Conservation (phyloP, 2,113 vertebrate genomes). For the Telmatochromis brachygnathus region DNA sequence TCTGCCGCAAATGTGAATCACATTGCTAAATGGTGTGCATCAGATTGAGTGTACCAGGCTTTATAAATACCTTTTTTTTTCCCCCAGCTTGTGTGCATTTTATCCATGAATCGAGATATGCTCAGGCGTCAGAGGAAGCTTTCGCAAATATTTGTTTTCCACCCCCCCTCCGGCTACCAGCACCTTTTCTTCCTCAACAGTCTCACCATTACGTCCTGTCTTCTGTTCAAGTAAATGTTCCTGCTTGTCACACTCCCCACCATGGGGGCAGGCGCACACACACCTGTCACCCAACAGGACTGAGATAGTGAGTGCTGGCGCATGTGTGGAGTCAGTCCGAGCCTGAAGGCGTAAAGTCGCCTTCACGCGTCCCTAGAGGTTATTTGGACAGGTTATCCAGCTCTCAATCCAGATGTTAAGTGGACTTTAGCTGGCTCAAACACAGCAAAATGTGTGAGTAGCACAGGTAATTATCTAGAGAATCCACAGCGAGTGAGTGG, state of each 20-base stretch:
- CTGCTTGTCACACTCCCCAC: slow-evolving; percentile 8
- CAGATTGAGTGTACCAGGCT: neutral
- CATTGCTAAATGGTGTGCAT: neutral
- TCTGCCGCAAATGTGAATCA: neutral
- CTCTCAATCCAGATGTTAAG: neutral
- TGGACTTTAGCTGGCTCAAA: neutral
- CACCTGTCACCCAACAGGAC: slow-evolving; percentile 49
- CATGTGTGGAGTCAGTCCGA: neutral
- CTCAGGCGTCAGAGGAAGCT: slow-evolving; percentile 31
- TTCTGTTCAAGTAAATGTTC: slow-evolving; percentile 35
- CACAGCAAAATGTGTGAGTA: neutral
- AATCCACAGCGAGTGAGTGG: neutral
- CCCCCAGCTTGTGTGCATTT: neutral
- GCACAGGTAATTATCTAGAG: neutral
- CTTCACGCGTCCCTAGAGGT: neutral
- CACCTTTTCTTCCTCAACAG: slow-evolving; percentile 5
- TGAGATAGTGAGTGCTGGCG: neutral
- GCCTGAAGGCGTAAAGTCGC: neutral
- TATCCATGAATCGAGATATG: slow-evolving; percentile 4
- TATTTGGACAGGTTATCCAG: neutral
- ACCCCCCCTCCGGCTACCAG: neutral
- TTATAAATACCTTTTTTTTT: neutral
- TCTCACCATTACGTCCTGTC: slow-evolving; percentile 36
- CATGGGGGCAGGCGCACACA: neutral
- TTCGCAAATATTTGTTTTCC: slow-evolving; percentile 62